Evolutionary conservation across 2,888 invertebrate species (phyloP).

Genomic region (Andrena haemorrhoa): DNA sequence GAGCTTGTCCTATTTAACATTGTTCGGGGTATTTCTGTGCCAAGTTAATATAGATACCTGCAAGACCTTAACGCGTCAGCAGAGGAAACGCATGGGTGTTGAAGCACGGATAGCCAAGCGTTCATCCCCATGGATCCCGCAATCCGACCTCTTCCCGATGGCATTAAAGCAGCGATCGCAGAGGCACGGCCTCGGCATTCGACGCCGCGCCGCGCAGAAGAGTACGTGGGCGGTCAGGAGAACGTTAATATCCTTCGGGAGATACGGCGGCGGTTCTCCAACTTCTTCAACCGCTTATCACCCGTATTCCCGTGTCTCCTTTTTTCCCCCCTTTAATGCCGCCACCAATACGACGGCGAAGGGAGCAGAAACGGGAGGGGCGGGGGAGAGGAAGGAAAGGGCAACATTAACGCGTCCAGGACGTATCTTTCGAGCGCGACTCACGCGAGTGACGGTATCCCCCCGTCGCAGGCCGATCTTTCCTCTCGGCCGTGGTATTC

Average conservation of each 20-base stretch:
- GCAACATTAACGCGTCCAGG: constrained; percentile 54
- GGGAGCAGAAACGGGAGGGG: background rate
- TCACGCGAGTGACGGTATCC: constrained; percentile 35
- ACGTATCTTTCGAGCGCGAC: constrained; percentile 46
- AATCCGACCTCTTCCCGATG: background rate
- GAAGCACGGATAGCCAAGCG: too few relatives aligned
- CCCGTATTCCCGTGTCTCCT: constrained; percentile 43
- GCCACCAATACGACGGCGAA: constrained; percentile 19
- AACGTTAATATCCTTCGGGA: constrained; percentile 48
- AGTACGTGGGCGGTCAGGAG: constrained; percentile 40
- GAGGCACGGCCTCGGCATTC: constrained; percentile 9
- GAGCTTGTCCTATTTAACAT: background rate
- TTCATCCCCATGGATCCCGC: too few relatives aligned
- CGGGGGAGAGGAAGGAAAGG: background rate
- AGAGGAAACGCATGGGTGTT: too few relatives aligned
- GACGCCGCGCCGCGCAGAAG: constrained; percentile 5
- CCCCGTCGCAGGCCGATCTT: background rate
- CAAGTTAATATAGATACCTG: too few relatives aligned
- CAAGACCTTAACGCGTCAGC: too few relatives aligned
- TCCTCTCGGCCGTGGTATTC: constrained; percentile 41
- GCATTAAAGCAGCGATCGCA: background rate
- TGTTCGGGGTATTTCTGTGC: too few relatives aligned
- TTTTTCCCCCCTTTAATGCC: constrained; percentile 25
- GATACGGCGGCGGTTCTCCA: constrained; percentile 44
- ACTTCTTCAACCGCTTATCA: constrained; percentile 57